Conservation (phyloP, 2,113 vertebrate genomes). For the Mormyrus iriodes region DNA sequence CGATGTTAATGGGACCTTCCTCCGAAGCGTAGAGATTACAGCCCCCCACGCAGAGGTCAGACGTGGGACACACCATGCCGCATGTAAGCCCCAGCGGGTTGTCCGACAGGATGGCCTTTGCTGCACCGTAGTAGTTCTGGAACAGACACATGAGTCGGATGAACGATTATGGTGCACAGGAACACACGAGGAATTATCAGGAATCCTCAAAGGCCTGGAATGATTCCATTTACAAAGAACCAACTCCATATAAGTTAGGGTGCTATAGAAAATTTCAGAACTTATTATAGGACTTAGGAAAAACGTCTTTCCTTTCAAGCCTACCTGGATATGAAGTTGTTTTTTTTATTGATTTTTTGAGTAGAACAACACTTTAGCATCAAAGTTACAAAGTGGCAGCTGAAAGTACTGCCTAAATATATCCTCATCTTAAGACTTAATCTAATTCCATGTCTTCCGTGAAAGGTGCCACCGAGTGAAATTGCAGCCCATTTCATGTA, state of each 20-base stretch:
- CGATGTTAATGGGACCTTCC: conserved; percentile 76
- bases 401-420: background rate
- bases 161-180: background rate
- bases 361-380: background rate
- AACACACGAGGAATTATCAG: background rate
- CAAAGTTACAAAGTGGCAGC: conserved; percentile 10
- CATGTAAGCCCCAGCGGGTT: conserved; percentile 79
- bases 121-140: conserved; percentile 82
- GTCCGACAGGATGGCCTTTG: conserved; percentile 77
- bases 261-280: background rate
- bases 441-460: background rate
- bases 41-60: conserved; percentile 78
- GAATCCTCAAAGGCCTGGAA: background rate
- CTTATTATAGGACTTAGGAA: background rate
- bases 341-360: background rate
- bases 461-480: background rate
- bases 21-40: conserved; percentile 75
- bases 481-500: background rate
- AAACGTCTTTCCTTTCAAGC: background rate
- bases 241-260: background rate
- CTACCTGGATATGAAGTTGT: background rate
- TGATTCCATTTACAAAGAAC: background rate
- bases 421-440: background rate
- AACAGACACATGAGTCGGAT: background rate
- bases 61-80: conserved; percentile 82